Evolutionary conservation across 2,113 vertebrate species (phyloP), one percentile per base, ranked within the genome.

Genomic region (Eira barbara): DNA sequence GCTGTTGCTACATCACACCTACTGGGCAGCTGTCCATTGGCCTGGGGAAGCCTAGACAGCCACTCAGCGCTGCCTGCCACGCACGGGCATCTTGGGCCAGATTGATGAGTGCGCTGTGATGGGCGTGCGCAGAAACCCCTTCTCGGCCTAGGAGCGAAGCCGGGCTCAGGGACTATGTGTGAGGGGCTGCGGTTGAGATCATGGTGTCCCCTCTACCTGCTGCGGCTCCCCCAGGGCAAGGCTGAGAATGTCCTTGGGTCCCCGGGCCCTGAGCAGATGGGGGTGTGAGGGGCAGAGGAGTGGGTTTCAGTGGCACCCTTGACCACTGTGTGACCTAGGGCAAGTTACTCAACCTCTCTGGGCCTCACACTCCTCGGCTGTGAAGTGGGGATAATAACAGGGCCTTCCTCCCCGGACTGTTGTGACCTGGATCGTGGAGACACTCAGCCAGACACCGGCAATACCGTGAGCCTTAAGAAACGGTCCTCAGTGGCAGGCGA

Each of bases 101-200:
- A 82, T 25, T 73, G 3, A 55, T 61, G 42, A 83, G 88, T 0
- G 0, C 17, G 31, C 21, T 39, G 34, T 47, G 42, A 86, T 21
- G 84, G 47, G 21, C 5, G 0, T 31, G 55, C 52, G 57, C 55
- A 74, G 85, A 85, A 83, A 86, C 15, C 11, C 15, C 31, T 57
- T 59, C 84, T 69, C 0, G 14, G 86, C 69, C 63, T 6, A 3
- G 55, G 1, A 63, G 45, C 7, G 17, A 63, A 9, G 81, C 76
- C 0, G 0, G 69, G 42, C 49, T 61, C 13, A 7, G 59, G 31
- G 65, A 20, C 21, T 36, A 65, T 0, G 0, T 17, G 49, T 31
- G 21, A 82, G 47, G n/a, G 45, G 85, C 39, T 31, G 81, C 2
- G 14, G 67, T 25, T 81, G 63, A 55, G 65, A 52, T 69, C 20